Evolutionary conservation across 2,888 invertebrate species (phyloP), one percentile per base, ranked within the genome.

Genomic region (Temnothorax unifasciatus): DNA sequence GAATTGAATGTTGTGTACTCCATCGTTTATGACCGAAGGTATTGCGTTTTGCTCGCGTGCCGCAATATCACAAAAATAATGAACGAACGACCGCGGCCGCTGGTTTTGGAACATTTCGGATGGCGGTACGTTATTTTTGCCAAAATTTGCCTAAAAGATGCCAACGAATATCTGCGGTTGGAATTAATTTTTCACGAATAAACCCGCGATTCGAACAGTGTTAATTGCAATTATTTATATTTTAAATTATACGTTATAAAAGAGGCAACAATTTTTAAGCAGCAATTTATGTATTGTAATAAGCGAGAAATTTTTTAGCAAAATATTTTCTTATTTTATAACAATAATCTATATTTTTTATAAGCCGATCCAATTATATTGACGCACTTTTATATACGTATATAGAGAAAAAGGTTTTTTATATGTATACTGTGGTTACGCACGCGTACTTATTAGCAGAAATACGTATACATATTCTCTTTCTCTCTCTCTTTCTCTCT

Each of bases 1-100:
- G 82, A 90, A 85, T 89, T 86, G 91, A 88, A 89, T 88, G 86
- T 85, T 77, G 79, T 84, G 76, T 74, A 84, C 83, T 79, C 85
- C 77, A 88, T 88, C 90, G 77, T 74, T 82, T 66, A 64, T 52
- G 68, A 63, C 29, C 15, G 41, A 21, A 44, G 44, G 11, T 57
- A 50, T 83, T 50, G 69, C 61, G 47, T 54, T 74, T 44, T 61
- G 59, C 29, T 75, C 41, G 25, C 61, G 38, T 59, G 21, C 34
- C 34, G 38, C 59, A 66, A 41, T 77, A 77, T 68, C 57, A 13
- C 21, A 81, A 81, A 81, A 81, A 59, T 59, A 54, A 18, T 25
- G 47, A 59, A 66, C 57, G n/a, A 21, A 81, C 15, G 59, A 59
- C 38, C 57, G 41, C 41, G 68, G 21, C n/a, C 34, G 71, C 34